These are phyloP conservation scores for Scarus forsteni DNA, from an alignment of 2,797 vertebrate genomes.

Conservation along the genomic window DNA sequence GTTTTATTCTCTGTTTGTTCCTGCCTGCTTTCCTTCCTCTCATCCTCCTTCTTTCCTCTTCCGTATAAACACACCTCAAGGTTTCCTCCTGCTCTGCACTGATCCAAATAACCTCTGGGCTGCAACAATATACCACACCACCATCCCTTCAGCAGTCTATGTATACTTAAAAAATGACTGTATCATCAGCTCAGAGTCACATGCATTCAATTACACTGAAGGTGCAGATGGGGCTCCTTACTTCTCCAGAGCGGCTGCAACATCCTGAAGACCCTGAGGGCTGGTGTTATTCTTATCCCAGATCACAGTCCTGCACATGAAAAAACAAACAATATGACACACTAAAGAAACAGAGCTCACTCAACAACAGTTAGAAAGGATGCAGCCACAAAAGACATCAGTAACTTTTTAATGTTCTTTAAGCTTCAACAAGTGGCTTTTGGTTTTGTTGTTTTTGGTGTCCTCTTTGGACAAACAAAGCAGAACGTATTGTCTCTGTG, in stretches of 20 bases:
- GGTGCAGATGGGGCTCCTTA: constrained; percentile 79
- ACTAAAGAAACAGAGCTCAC: not conserved
- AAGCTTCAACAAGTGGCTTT: no score
- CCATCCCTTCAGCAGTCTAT: not conserved
- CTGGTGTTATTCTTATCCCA: constrained; percentile 98
- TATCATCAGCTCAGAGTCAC: not conserved
- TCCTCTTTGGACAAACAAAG: no score
- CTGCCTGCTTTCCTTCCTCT: constrained; percentile 20
- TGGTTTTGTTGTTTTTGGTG: no score
- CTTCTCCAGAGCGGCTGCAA: constrained; percentile 97
- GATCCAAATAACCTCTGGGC: constrained; percentile 10
- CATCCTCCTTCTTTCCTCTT: constrained; percentile 24
- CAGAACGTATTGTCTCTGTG: no score
- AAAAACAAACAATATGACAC: constrained; percentile 12
- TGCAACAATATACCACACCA: constrained; percentile 14
- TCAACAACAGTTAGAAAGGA: no score
- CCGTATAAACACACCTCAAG: constrained; percentile 35
- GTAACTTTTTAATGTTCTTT: no score
- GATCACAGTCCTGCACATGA: constrained; percentile 90
- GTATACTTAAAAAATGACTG: not conserved
- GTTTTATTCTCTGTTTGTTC: constrained; percentile 20
- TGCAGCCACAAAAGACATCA: no score
- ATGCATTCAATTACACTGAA: not conserved
- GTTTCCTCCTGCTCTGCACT: constrained; percentile 39
- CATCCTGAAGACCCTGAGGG: constrained; percentile 97